Evolutionary conservation across 2,797 vertebrate genomes (phyloP).

Genomic region (Pelobates cultripes): DNA sequence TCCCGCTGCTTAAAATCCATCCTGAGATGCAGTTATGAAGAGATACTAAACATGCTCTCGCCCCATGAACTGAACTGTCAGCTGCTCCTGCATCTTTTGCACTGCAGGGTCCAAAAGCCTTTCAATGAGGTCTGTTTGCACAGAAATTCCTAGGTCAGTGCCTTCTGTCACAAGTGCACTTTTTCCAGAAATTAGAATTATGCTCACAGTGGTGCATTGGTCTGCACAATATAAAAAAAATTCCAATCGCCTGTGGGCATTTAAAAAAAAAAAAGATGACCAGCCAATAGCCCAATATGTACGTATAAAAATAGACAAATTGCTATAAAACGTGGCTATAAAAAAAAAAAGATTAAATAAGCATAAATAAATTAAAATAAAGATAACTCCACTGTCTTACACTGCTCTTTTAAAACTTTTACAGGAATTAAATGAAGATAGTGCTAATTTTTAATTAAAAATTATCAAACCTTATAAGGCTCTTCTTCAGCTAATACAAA

Average conservation of each 20-base stretch:
- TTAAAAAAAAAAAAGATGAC: constrained; percentile 52
- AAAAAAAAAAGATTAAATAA: no score
- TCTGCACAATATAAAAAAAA: constrained; percentile 30
- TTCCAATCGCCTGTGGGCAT: constrained; percentile 23
- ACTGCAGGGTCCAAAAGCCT: constrained; percentile 40
- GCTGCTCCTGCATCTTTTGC: constrained; percentile 44
- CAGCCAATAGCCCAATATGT: constrained; percentile 26
- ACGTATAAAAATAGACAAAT: no score
- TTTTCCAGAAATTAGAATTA: constrained; percentile 49
- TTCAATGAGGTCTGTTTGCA: constrained; percentile 42
- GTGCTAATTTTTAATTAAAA: neutral
- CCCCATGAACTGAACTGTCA: constrained; percentile 39
- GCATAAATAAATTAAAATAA: neutral
- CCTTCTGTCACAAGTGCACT: constrained; percentile 51
- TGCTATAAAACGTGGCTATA: no score
- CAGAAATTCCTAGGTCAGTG: constrained; percentile 41
- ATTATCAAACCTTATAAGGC: neutral
- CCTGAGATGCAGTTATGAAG: constrained; percentile 47
- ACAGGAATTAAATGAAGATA: no score
- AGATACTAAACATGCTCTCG: constrained; percentile 43
- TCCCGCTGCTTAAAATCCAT: constrained; percentile 46
- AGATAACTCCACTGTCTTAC: neutral
- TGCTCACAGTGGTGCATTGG: constrained; percentile 32
- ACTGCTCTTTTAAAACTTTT: neutral
- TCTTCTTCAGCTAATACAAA: neutral